Conservation (phyloP, 2,888 invertebrate species). For the Dasysyrphus tricinctus region DNA sequence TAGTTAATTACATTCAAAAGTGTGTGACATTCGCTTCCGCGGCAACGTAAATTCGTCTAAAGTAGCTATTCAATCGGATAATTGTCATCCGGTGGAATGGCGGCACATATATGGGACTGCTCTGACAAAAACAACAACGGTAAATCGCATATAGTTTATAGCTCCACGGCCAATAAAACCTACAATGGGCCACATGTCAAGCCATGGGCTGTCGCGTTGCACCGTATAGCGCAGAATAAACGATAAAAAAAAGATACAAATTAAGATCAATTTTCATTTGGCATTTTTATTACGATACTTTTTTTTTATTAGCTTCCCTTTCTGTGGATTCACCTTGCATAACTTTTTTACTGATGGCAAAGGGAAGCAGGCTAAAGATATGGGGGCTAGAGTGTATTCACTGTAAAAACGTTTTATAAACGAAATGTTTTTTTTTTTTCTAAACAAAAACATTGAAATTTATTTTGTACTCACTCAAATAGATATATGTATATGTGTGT, state of each 20-base stretch:
- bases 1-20: constrained; percentile 69
- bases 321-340: constrained; percentile 39
- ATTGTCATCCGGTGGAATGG: constrained; percentile 62
- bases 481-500: background rate
- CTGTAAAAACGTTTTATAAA: constrained; percentile 23
- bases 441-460: constrained; percentile 39
- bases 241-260: constrained; percentile 44
- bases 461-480: background rate
- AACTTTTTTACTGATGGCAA: background rate
- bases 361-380: background rate
- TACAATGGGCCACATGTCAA: constrained; percentile 33
- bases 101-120: constrained; percentile 14
- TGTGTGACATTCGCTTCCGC: constrained; percentile 68
- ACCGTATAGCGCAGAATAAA: constrained; percentile 8
- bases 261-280: constrained; percentile 67
- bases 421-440: constrained; percentile 19
- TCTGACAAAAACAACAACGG: background rate
- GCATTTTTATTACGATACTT: constrained; percentile 1
- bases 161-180: background rate
- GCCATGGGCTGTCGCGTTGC: constrained; percentile 15
- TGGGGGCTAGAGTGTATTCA: background rate
- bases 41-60: constrained; percentile 38
- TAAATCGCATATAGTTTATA: background rate
- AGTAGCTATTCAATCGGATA: constrained; percentile 60
- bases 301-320: constrained; percentile 36